Evolutionary conservation across 2,113 vertebrate genomes (phyloP).

Genomic region (Uropsilus gracilis): DNA sequence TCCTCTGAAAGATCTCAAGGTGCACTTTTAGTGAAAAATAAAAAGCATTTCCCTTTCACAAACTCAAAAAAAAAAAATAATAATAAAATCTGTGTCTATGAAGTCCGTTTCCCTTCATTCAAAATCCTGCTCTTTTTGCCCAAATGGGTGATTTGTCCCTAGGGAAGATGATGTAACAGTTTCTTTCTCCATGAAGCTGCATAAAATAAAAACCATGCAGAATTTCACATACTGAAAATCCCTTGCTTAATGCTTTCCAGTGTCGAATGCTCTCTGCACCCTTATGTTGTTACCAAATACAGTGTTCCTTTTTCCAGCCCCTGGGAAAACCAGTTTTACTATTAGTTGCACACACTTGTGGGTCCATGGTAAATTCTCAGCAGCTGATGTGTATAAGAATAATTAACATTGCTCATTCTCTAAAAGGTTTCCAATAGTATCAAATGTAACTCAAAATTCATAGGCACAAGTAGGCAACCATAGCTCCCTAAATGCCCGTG

Average conservation of each 20-base stretch:
- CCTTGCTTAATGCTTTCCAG: constrained; percentile 71
- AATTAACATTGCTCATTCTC: constrained; percentile 41
- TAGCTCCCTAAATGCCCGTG: constrained; percentile 46
- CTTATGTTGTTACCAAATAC: constrained; percentile 67
- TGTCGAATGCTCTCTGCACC: constrained; percentile 51
- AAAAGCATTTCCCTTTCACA: background rate
- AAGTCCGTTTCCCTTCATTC: constrained; percentile 48
- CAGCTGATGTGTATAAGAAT: constrained; percentile 29
- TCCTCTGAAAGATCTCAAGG: constrained; percentile 21
- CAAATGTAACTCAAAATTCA: constrained; percentile 31
- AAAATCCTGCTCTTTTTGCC: constrained; percentile 63
- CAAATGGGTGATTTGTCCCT: constrained; percentile 70
- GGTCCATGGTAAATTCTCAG: constrained; percentile 60
- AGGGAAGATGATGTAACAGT: constrained; percentile 72
- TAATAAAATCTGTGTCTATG: constrained; percentile 48
- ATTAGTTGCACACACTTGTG: constrained; percentile 50
- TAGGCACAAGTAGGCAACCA: constrained; percentile 42
- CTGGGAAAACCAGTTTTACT: constrained; percentile 75
- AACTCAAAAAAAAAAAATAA: constrained; percentile 29
- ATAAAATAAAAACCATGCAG: constrained; percentile 60
- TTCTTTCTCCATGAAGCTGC: constrained; percentile 68
- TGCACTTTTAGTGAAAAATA: constrained; percentile 13
- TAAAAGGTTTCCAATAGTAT: constrained; percentile 54
- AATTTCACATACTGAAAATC: constrained; percentile 61
- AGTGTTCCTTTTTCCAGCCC: constrained; percentile 53